Percentiles rank a stretch among this genome's conserved stretches.
phyloP scores from a whole-genome alignment of 2,888 invertebrate species.

The Cephus pulcher region DNA sequence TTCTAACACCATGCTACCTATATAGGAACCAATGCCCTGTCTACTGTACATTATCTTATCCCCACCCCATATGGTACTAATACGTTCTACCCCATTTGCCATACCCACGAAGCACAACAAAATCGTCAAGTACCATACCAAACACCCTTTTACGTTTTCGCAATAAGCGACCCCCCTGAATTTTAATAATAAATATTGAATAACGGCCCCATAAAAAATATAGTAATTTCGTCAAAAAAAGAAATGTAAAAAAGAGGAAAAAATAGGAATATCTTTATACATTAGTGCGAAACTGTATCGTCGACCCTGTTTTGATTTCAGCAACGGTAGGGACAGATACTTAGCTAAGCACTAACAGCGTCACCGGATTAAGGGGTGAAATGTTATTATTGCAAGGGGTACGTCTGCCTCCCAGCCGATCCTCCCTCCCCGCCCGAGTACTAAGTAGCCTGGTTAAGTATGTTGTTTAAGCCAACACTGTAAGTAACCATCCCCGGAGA shows the following conservation, averaged over 20 bases:
- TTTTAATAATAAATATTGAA: background rate
- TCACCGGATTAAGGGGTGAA: conserved; percentile 63
- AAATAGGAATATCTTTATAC: background rate
- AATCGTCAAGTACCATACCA: background rate
- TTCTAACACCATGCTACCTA: conserved; percentile 55
- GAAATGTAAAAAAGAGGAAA: background rate
- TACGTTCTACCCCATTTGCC: conserved; percentile 18
- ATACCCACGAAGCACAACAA: background rate
- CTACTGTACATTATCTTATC: conserved; percentile 49
- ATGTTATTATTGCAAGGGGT: conserved; percentile 66
- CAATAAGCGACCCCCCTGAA: background rate
- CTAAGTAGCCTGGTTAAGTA: conserved; percentile 66
- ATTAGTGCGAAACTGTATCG: conserved; percentile 47
- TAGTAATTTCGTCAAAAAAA: background rate
- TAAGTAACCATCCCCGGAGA: conserved; percentile 61
- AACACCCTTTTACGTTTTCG: background rate
- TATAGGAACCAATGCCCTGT: conserved; percentile 43
- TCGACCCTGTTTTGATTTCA: conserved; percentile 53
- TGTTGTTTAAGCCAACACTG: conserved; percentile 66
- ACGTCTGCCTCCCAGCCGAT: conserved; percentile 39
- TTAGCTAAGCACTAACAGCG: conserved; percentile 60
- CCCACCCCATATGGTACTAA: conserved; percentile 49
- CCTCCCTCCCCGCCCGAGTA: conserved; percentile 37
- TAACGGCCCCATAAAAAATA: background rate
- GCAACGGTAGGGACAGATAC: conserved; percentile 52